Evolutionary conservation across 1,140 invertebrate genomes (phyloP).

Genomic region (Lanistes nyassanus): DNA sequence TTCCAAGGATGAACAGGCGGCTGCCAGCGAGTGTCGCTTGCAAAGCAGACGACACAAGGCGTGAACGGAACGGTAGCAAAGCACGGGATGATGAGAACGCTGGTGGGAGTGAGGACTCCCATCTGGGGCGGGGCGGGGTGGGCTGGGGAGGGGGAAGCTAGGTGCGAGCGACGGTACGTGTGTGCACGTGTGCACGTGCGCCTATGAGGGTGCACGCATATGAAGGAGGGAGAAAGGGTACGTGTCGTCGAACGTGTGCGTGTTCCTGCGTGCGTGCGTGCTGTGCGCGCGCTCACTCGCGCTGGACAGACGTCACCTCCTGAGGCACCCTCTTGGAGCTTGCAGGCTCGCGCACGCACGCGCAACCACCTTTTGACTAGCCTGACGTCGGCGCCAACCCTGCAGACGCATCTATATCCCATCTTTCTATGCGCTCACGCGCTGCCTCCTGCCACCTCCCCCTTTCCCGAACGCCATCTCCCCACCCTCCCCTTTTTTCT

Average conservation of each 20-base stretch:
- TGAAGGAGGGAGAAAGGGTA: neutral
- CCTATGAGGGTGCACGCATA: neutral
- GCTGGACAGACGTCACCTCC: too few relatives aligned
- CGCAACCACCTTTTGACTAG: too few relatives aligned
- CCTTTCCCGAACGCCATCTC: neutral
- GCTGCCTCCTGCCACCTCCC: neutral
- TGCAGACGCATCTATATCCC: too few relatives aligned
- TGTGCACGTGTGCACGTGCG: slow-evolving; percentile 2
- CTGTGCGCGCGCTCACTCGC: neutral
- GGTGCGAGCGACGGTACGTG: neutral
- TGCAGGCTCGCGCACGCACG: too few relatives aligned
- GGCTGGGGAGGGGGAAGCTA: neutral
- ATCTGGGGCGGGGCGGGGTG: neutral
- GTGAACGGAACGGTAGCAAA: too few relatives aligned
- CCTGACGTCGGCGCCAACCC: too few relatives aligned
- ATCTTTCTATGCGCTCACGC: neutral
- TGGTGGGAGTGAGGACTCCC: too few relatives aligned
- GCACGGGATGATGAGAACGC: too few relatives aligned
- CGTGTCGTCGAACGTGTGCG: neutral
- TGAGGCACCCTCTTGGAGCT: too few relatives aligned
- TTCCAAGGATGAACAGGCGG: too few relatives aligned
- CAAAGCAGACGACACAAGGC: too few relatives aligned
- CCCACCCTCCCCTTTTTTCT: neutral
- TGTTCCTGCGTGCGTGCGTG: neutral
- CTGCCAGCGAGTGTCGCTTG: too few relatives aligned